Conservation (phyloP, 2,888 invertebrate species). For the Pocota personata region DNA sequence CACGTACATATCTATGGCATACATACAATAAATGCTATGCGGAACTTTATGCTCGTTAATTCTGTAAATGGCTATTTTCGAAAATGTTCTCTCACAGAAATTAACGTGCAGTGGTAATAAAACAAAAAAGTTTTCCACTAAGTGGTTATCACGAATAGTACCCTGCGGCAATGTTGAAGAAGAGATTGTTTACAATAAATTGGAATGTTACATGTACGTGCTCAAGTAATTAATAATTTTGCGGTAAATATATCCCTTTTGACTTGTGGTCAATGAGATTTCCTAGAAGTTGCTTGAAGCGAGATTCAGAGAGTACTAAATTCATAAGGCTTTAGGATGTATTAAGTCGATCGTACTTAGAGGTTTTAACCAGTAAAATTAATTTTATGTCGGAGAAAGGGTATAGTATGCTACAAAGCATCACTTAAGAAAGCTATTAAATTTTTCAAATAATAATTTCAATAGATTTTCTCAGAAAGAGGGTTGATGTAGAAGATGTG, state of each 20-base stretch:
- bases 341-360: background rate
- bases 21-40: background rate
- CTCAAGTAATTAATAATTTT: background rate
- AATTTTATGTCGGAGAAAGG: too few species aligned
- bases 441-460: too few species aligned
- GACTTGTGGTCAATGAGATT: background rate
- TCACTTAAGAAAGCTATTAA: too few species aligned
- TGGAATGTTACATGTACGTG: background rate
- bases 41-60: background rate
- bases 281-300: background rate
- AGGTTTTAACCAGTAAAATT: background rate
- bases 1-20: background rate
- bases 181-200: background rate
- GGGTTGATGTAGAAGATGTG: too few species aligned
- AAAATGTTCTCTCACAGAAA: background rate
- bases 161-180: background rate
- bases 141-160: background rate
- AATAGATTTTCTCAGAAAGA: too few species aligned
- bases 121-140: background rate
- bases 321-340: background rate
- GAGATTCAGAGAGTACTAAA: background rate
- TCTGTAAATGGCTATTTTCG: background rate
- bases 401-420: too few species aligned
- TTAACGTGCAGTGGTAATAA: background rate
- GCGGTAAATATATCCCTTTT: background rate